These are phyloP conservation scores for Drosophila dunni DNA, from an alignment of 1,140 invertebrate species.

Conservation along the genomic window DNA sequence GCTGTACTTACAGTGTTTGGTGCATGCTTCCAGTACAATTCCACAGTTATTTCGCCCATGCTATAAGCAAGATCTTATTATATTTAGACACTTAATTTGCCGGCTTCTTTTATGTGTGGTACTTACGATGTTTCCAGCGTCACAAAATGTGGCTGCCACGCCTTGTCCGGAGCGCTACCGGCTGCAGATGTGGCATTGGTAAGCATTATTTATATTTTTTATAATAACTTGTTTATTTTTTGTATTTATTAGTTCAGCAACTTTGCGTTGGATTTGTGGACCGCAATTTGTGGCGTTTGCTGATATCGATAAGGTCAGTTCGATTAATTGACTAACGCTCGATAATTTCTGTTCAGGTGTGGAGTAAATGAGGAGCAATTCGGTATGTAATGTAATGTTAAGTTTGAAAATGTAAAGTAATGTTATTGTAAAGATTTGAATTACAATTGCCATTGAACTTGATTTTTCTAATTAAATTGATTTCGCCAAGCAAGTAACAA, in stretches of 20 bases:
- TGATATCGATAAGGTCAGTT: constrained; percentile 10
- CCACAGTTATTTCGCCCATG: constrained; percentile 96
- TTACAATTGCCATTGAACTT: background rate
- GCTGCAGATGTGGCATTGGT: constrained; percentile 38
- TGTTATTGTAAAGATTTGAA: background rate
- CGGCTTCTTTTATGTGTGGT: background rate
- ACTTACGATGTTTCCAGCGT: constrained; percentile 92
- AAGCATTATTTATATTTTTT: constrained; percentile 40
- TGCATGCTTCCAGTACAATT: constrained; percentile 99
- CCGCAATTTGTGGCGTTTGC: constrained; percentile 13
- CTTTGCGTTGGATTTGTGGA: background rate
- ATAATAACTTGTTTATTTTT: constrained; percentile 3
- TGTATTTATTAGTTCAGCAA: constrained; percentile 3
- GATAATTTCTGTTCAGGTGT: background rate
- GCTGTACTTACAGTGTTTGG: constrained; percentile 89
- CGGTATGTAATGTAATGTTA: too few species aligned
- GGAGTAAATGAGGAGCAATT: background rate
- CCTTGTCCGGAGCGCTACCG: constrained; percentile 91
- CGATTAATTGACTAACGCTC: background rate
- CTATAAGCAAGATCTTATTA: constrained; percentile 86
- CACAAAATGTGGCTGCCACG: constrained; percentile 94
- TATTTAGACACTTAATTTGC: background rate
- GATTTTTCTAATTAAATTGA: constrained; percentile 4
- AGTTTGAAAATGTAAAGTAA: background rate
- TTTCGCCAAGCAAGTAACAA: background rate